Percentiles rank a stretch among this genome's conserved stretches.
These are phyloP conservation scores for Phasianus colchicus DNA, from an alignment of 2,113 vertebrate species.

Conservation along the genomic window DNA sequence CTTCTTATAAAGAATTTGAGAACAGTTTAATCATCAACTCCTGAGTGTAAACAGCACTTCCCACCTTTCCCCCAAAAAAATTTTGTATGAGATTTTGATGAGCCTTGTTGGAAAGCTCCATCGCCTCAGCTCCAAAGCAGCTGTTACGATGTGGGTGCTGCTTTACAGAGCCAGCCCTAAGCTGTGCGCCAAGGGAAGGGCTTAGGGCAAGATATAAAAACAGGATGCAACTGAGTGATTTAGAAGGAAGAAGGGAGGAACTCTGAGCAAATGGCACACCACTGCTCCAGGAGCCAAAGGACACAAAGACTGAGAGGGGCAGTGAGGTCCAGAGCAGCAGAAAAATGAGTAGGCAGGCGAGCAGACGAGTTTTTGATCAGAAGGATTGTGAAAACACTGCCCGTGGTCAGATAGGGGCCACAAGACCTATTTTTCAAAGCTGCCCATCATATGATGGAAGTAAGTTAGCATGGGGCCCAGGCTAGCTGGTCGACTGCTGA, in stretches of 20 bases:
- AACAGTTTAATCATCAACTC: slow-evolving; percentile 29
- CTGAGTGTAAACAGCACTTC: background rate
- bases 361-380: background rate
- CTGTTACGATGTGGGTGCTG: slow-evolving; percentile 58
- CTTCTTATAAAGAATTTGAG: background rate
- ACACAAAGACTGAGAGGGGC: background rate
- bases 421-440: slow-evolving; percentile 14
- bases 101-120: slow-evolving; percentile 4
- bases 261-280: slow-evolving; percentile 44
- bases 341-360: slow-evolving; percentile 24
- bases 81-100: background rate
- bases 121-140: slow-evolving; percentile 24
- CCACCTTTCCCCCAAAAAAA: background rate
- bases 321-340: slow-evolving; percentile 39
- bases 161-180: slow-evolving; percentile 56
- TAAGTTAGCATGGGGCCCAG: background rate
- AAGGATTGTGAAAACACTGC: background rate
- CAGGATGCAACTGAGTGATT: slow-evolving; percentile 67
- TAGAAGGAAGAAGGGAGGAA: slow-evolving; percentile 56
- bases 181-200: slow-evolving; percentile 55
- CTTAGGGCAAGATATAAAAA: slow-evolving; percentile 70
- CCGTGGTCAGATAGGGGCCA: background rate
- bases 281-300: slow-evolving; percentile 20
- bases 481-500: background rate
- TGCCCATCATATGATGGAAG: background rate